phyloP scores from a whole-genome alignment of 2,888 invertebrate genomes.

The Himalopsyche japonica region DNA sequence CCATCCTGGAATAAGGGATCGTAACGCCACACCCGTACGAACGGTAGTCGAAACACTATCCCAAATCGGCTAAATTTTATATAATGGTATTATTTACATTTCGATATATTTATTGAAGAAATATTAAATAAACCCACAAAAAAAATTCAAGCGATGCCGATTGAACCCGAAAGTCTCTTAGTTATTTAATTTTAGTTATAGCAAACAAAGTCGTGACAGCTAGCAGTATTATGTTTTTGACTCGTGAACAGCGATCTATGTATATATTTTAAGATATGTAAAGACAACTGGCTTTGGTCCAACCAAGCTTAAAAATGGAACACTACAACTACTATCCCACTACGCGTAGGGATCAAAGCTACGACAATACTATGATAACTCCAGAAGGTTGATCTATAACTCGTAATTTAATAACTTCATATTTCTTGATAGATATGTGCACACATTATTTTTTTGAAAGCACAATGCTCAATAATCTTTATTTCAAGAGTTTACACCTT shows the following conservation, averaged over 20 bases:
- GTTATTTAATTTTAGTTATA: background rate
- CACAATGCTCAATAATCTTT: too few relatives aligned
- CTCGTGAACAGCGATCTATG: background rate
- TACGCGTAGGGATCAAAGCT: slow-evolving; percentile 15
- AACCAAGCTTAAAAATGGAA: slow-evolving; percentile 29
- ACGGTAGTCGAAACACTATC: too few relatives aligned
- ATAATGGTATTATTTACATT: too few relatives aligned
- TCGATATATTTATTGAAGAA: too few relatives aligned
- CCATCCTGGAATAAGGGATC: too few relatives aligned
- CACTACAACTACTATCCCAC: background rate
- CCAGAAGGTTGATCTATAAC: background rate
- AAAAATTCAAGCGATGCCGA: background rate
- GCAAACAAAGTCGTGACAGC: background rate
- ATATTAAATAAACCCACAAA: too few relatives aligned
- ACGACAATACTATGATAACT: background rate
- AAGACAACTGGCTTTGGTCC: slow-evolving; percentile 25
- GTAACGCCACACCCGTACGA: too few relatives aligned
- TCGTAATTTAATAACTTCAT: background rate
- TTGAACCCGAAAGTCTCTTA: background rate
- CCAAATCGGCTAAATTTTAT: too few relatives aligned
- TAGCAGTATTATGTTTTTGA: background rate
- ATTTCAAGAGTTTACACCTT: too few relatives aligned
- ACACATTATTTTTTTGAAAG: too few relatives aligned
- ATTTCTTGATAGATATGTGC: too few relatives aligned
- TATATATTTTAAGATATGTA: slow-evolving; percentile 21